Conservation (phyloP, 2,113 vertebrate species). For the Cephalopterus ornatus region DNA sequence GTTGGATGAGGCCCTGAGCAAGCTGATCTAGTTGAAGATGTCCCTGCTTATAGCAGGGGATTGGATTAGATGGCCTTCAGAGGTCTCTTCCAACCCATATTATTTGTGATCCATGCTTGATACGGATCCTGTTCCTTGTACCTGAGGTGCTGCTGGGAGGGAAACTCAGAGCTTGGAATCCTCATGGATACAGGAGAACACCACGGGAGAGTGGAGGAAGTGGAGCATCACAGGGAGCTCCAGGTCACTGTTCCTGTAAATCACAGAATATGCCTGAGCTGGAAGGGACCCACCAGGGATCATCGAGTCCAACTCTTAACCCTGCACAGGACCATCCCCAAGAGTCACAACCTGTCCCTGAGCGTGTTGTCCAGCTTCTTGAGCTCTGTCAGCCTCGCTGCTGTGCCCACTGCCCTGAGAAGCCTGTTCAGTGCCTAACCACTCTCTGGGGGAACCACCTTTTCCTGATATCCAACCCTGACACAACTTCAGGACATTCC, state of each 20-base stretch:
- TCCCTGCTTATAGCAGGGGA: neutral
- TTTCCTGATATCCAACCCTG: neutral
- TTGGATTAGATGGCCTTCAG: neutral
- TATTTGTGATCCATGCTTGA: neutral
- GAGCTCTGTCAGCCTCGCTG: neutral
- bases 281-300: neutral
- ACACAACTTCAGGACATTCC: neutral
- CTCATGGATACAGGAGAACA: rapidly evolving
- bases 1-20: neutral
- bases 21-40: neutral
- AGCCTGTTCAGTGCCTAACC: neutral
- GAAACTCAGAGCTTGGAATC: rapidly evolving
- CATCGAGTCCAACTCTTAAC: neutral
- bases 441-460: neutral
- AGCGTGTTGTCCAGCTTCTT: neutral
- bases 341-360: neutral
- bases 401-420: neutral
- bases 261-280: neutral
- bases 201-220: rapidly evolving
- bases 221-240: neutral
- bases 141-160: neutral
- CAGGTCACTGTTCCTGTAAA: rapidly evolving
- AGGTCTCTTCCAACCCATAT: neutral
- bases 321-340: neutral
- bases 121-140: neutral